Conservation (phyloP, 1,140 invertebrate species). For the Eueides isabella region DNA sequence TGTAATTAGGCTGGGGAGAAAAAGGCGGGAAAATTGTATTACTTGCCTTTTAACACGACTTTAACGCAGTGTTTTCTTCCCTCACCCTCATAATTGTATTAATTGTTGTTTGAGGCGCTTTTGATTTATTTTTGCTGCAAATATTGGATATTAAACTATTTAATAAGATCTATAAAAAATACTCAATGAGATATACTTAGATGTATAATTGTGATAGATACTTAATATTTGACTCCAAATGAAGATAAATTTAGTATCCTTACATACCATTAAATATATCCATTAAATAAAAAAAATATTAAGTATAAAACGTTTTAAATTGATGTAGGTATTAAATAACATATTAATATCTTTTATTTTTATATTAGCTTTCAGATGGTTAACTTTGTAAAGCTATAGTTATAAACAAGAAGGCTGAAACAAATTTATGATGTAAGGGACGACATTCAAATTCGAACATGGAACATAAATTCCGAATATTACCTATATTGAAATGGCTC, state of each 20-base stretch:
- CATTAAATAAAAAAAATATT: not conserved
- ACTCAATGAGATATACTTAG: not conserved
- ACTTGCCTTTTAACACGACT: conserved; percentile 71
- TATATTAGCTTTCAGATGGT: conserved; percentile 12
- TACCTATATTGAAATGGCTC: conserved; percentile 79
- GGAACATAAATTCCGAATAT: conserved; percentile 81
- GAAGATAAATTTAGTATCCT: no score
- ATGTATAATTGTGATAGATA: not conserved
- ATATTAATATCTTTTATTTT: conserved; percentile 14
- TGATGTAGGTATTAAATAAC: not conserved
- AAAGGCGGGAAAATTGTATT: conserved; percentile 77
- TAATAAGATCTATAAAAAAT: not conserved
- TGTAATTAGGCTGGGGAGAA: conserved; percentile 78
- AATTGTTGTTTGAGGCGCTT: conserved; percentile 70
- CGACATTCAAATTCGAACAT: conserved; percentile 73
- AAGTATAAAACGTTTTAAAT: no score
- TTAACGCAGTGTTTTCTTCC: conserved; percentile 69
- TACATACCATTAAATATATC: not conserved
- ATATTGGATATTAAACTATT: not conserved
- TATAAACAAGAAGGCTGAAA: conserved; percentile 46
- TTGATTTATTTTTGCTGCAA: conserved; percentile 51
- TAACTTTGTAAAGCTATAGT: conserved; percentile 28
- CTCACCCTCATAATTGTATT: conserved; percentile 70
- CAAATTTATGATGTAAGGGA: conserved; percentile 68
- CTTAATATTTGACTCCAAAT: not conserved